Conservation (phyloP, 2,113 vertebrate genomes). For the Rousettus leschenaultii region DNA sequence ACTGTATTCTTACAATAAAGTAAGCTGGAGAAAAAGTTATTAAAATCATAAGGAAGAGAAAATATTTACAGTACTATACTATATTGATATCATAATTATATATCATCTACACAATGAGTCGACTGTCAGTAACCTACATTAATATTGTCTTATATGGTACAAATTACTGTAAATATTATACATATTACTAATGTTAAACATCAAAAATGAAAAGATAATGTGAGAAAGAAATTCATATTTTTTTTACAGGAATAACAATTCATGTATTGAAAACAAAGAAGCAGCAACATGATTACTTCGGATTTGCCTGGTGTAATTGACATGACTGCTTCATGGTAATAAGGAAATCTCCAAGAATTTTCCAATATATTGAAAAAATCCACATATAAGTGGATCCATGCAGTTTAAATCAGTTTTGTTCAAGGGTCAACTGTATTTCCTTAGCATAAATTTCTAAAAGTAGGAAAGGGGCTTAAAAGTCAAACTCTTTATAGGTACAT, state of each 20-base stretch:
- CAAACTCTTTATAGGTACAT: neutral
- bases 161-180: neutral
- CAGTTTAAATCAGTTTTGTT: neutral
- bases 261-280: neutral
- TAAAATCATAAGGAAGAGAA: neutral
- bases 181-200: neutral
- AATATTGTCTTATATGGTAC: neutral
- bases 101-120: neutral
- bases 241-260: neutral
- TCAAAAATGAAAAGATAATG: neutral
- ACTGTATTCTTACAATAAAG: neutral
- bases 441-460: slow-evolving; percentile 7
- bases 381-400: neutral
- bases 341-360: neutral
- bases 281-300: neutral
- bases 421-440: neutral
- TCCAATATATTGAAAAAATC: neutral
- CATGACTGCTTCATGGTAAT: too few species aligned
- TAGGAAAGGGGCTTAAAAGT: neutral
- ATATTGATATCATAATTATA: neutral
- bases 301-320: neutral
- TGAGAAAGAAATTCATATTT: neutral
- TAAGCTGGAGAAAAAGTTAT: neutral
- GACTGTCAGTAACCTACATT: neutral
- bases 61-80: neutral